These are phyloP conservation scores for Chloropsis hardwickii DNA, from an alignment of 2,113 vertebrate species.

Conservation along the genomic window DNA sequence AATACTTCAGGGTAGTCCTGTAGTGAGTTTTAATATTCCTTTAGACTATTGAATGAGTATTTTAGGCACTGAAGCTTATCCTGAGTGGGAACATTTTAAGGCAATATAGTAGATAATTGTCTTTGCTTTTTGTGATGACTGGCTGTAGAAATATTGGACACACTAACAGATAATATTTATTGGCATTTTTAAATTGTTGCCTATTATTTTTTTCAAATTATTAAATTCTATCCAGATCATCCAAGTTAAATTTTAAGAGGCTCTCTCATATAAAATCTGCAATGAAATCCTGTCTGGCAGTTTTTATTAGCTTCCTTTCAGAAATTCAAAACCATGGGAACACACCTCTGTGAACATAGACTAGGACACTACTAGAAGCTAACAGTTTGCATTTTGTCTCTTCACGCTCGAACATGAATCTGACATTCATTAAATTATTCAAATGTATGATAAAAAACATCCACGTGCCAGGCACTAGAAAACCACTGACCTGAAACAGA, in stretches of 20 bases:
- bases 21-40: not conserved
- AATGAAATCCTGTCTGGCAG: not conserved
- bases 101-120: not conserved
- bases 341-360: not conserved
- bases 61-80: not conserved
- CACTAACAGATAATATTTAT: not conserved
- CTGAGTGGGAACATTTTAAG: not conserved
- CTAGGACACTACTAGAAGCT: not conserved
- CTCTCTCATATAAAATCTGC: not conserved
- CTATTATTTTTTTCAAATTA: not conserved
- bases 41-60: not conserved
- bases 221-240: not conserved
- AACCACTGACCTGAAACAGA: not conserved
- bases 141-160: not conserved
- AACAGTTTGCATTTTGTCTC: not conserved
- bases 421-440: not conserved
- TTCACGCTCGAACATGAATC: not conserved
- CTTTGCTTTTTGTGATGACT: not conserved
- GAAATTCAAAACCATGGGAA: not conserved
- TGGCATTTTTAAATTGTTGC: not conserved
- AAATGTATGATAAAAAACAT: not conserved
- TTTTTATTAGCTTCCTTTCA: not conserved
- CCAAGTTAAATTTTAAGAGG: not conserved
- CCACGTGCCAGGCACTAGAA: not conserved
- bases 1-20: not conserved